phyloP scores from a whole-genome alignment of 1,140 invertebrate genomes.

The Rhagoletis zephyria region DNA sequence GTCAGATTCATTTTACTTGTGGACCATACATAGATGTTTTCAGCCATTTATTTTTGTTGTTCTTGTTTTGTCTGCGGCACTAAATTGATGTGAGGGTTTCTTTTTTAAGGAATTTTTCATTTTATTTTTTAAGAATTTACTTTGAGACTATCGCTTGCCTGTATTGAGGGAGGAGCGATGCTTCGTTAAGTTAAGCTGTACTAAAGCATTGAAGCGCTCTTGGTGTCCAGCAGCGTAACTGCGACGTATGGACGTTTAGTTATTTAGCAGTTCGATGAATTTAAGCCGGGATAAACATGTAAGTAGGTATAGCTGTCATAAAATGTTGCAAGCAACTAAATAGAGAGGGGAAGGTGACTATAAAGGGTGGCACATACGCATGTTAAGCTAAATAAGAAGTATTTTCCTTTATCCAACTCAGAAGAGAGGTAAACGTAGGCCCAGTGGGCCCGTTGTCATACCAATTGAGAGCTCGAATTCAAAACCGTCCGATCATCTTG shows the following conservation, averaged over 20 bases:
- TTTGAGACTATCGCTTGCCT: neutral
- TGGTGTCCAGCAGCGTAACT: conserved; percentile 41
- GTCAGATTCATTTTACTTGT: conserved; percentile 7
- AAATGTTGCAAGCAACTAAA: neutral
- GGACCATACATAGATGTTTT: neutral
- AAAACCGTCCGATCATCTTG: too few species aligned
- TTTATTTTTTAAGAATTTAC: conserved; percentile 6
- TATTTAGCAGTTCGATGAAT: conserved; percentile 47
- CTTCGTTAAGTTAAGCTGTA: conserved; percentile 4
- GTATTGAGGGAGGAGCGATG: conserved; percentile 3
- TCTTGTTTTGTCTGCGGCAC: neutral
- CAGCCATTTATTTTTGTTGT: neutral
- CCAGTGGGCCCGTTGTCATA: too few species aligned
- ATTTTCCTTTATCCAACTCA: too few species aligned
- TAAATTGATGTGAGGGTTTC: neutral
- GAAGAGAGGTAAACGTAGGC: too few species aligned
- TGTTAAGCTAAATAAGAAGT: too few species aligned
- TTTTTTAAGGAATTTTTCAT: neutral
- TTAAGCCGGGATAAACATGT: conserved; percentile 33
- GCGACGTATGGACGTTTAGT: neutral
- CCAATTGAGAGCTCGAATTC: too few species aligned
- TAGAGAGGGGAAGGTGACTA: too few species aligned
- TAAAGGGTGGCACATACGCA: too few species aligned
- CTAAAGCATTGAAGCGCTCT: conserved; percentile 30
- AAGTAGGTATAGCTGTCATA: neutral